Evolutionary conservation across 2,797 vertebrate species (phyloP).

Genomic region (Phalloptychus januarius): DNA sequence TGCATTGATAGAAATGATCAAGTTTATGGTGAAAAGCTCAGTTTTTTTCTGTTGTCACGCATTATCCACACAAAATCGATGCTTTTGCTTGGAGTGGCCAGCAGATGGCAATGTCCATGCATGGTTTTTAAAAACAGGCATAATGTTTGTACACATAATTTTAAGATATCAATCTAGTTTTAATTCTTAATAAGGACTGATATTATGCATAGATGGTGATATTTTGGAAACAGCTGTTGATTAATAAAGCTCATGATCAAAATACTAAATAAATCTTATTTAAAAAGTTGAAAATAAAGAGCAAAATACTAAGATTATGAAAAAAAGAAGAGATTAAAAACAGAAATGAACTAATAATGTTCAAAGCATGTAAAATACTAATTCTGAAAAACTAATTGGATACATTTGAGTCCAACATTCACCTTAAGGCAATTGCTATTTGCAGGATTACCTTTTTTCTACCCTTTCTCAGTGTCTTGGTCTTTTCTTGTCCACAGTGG

Average conservation of each 20-base stretch:
- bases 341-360: neutral
- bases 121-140: neutral
- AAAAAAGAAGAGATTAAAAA: neutral
- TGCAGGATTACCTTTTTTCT: neutral
- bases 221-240: neutral
- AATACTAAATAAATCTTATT: neutral
- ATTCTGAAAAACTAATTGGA: neutral
- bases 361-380: neutral
- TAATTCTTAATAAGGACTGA: neutral
- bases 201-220: neutral
- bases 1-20: no score
- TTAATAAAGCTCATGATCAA: neutral
- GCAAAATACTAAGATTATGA: neutral
- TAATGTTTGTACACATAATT: neutral
- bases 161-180: neutral
- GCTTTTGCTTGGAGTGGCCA: constrained; percentile 29
- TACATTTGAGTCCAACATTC: neutral
- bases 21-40: no score
- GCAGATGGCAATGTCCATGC: constrained; percentile 50
- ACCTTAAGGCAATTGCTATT: neutral
- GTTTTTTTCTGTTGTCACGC: no score
- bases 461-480: neutral
- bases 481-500: constrained; percentile 6
- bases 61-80: neutral
- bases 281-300: neutral